phyloP scores from a whole-genome alignment of 2,113 vertebrate genomes.

The Halcyon senegalensis region DNA sequence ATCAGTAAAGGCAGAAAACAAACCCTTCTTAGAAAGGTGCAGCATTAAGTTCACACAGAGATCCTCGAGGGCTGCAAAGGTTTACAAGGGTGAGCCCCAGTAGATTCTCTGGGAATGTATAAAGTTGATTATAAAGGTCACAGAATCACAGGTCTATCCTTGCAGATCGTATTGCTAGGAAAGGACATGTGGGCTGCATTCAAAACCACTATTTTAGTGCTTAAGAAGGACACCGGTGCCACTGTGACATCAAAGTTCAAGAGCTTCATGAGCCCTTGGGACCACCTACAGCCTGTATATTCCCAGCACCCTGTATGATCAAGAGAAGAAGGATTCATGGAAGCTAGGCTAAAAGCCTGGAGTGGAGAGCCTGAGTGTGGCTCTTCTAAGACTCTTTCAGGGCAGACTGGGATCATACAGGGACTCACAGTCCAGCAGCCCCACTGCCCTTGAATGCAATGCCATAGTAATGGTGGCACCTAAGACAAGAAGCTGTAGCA shows the following conservation, averaged over 20 bases:
- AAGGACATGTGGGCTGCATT: not conserved
- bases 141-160: not conserved
- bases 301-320: not conserved
- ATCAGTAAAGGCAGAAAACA: slow-evolving; percentile 41
- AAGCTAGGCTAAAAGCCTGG: not conserved
- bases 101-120: not conserved
- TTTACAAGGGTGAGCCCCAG: not conserved
- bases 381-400: not conserved
- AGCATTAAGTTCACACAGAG: slow-evolving; percentile 13
- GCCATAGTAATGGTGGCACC: not conserved
- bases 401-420: not conserved
- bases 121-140: not conserved
- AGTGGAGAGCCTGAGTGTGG: not conserved
- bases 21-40: not conserved
- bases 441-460: not conserved
- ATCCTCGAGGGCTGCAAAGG: not conserved
- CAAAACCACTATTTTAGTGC: not conserved
- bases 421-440: not conserved
- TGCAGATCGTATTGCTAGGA: not conserved
- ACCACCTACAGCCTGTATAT: not conserved
- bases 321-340: not conserved
- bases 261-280: not conserved
- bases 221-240: not conserved
- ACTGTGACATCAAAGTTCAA: slow-evolving; percentile 13
- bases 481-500: not conserved